A percentile compares a stretch with the other conserved stretches of the same genome.
phyloP scores from a whole-genome alignment of 2,113 vertebrate genomes.

The Eulemur rufifrons region DNA sequence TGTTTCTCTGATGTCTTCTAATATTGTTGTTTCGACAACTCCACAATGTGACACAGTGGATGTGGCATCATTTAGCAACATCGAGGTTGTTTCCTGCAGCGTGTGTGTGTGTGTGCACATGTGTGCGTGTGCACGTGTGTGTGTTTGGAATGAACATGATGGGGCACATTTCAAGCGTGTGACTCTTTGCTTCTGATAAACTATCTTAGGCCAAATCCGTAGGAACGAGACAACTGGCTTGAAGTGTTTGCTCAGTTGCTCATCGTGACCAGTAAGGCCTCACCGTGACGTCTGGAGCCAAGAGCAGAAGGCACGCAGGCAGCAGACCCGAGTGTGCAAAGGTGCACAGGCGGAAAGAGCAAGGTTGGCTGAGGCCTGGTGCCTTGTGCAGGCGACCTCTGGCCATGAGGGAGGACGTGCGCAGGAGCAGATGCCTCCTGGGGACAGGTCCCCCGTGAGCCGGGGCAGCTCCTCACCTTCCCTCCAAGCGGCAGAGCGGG shows the following conservation, averaged over 20 bases:
- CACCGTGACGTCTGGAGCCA: too few species aligned
- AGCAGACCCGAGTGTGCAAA: accelerated
- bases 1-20: neutral
- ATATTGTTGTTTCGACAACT: neutral
- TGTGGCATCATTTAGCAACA: neutral
- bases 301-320: neutral
- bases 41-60: neutral
- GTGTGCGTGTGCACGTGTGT: neutral
- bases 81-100: neutral
- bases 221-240: neutral
- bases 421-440: neutral
- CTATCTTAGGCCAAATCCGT: neutral
- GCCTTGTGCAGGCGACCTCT: neutral
- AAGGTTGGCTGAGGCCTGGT: neutral
- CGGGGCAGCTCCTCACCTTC: neutral
- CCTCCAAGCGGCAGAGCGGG: neutral
- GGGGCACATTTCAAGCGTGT: neutral
- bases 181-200: neutral
- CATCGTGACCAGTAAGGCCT: neutral
- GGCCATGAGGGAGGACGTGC: neutral
- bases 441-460: accelerated
- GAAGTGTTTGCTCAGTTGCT: neutral
- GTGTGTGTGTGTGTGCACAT: neutral
- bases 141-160: neutral
- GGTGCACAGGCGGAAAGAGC: neutral